A percentile compares a stretch with the other conserved stretches of the same genome.
Evolutionary conservation across 2,797 vertebrate genomes (phyloP).

Genomic region (Euthynnus affinis): DNA sequence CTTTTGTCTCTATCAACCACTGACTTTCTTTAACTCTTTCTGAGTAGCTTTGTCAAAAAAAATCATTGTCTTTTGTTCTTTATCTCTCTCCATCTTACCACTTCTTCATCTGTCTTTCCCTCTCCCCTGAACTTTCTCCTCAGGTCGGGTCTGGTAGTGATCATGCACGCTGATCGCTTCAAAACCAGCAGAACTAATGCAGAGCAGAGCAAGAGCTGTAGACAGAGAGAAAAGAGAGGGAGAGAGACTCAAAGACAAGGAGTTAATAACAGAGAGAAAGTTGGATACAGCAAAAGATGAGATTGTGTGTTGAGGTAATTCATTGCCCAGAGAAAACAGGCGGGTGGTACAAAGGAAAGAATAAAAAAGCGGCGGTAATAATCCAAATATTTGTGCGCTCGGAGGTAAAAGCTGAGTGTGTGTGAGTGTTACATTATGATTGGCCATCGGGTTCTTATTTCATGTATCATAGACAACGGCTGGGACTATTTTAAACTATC

Average conservation of each 20-base stretch:
- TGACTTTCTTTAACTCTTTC: conserved; percentile 1
- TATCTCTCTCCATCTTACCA: conserved; percentile 10
- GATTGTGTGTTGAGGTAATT: conserved; percentile 73
- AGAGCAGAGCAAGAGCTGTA: conserved; percentile 75
- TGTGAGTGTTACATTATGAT: conserved; percentile 57
- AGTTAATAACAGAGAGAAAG: conserved; percentile 61
- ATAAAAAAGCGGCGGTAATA: conserved; percentile 60
- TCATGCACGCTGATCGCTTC: conserved; percentile 81
- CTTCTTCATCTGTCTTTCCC: conserved; percentile 42
- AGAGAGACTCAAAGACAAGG: conserved; percentile 41
- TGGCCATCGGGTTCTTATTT: conserved; percentile 73
- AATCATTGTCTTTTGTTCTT: conserved; percentile 18
- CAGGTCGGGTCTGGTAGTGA: conserved; percentile 79
- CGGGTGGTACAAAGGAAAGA: conserved; percentile 63
- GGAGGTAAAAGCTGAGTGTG: conserved; percentile 56
- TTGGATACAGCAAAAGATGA: conserved; percentile 49
- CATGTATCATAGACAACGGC: conserved; percentile 63
- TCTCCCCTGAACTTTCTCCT: conserved; percentile 47
- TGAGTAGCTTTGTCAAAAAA: not conserved
- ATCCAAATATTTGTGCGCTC: conserved; percentile 73
- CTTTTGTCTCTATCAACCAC: conserved; percentile 8
- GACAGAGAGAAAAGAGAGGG: conserved; percentile 38
- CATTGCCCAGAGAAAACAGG: conserved; percentile 62
- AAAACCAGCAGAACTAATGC: conserved; percentile 87
- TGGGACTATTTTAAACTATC: conserved; percentile 45